A percentile compares a stretch with the other conserved stretches of the same genome.
Conservation (phyloP, 1,140 invertebrate genomes). For the Pseudomyrmex pallidus region DNA sequence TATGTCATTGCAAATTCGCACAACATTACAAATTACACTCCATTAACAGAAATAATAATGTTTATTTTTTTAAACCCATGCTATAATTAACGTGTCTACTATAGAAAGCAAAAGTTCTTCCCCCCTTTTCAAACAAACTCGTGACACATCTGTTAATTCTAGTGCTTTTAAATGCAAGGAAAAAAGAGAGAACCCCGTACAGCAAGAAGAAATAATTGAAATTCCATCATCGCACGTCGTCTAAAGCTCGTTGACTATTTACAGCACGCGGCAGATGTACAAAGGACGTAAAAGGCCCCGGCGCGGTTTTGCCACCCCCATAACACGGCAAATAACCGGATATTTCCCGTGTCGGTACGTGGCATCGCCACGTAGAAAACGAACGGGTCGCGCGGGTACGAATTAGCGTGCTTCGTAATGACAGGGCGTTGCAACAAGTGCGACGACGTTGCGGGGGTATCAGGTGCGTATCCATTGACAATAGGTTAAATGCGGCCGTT, state of each 20-base stretch:
- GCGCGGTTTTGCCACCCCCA: slow-evolving; percentile 64
- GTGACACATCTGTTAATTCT: too few species aligned
- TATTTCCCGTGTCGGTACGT: slow-evolving; percentile 78
- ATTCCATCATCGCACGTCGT: slow-evolving; percentile 70
- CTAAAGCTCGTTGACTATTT: slow-evolving; percentile 67
- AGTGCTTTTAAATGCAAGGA: not conserved
- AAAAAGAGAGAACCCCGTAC: slow-evolving; percentile 34
- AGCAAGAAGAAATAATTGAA: slow-evolving; percentile 62
- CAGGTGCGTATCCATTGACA: slow-evolving; percentile 73
- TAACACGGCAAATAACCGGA: slow-evolving; percentile 73
- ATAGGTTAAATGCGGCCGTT: slow-evolving; percentile 64
- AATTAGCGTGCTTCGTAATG: slow-evolving; percentile 76
- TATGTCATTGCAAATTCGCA: too few species aligned
- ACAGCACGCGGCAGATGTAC: slow-evolving; percentile 64
- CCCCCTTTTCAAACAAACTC: too few species aligned
- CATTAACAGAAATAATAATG: too few species aligned
- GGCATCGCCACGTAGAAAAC: slow-evolving; percentile 70
- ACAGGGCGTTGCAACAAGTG: slow-evolving; percentile 76
- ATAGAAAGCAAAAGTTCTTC: too few species aligned
- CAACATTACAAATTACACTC: too few species aligned
- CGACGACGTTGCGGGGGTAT: slow-evolving; percentile 72
- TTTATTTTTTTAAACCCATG: too few species aligned
- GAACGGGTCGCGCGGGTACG: slow-evolving; percentile 62
- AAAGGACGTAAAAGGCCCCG: not conserved
- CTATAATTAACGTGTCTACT: too few species aligned